phyloP scores from a whole-genome alignment of 2,113 vertebrate species.

The Platichthys stellatus region DNA sequence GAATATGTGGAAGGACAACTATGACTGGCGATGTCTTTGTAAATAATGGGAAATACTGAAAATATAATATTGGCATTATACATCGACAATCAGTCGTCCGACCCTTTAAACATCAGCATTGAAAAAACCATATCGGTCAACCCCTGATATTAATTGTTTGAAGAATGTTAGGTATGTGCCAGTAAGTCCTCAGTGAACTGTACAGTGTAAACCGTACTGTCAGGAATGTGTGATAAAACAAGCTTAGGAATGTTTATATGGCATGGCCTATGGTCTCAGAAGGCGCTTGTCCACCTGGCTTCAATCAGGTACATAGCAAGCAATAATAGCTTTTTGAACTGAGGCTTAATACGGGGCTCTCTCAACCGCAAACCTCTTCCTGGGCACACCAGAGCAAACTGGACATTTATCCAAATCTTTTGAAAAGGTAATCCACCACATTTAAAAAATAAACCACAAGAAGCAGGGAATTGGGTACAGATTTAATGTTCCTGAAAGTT shows the following conservation, averaged over 20 bases:
- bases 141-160: neutral
- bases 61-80: neutral
- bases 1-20: too few relatives aligned
- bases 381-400: constrained; percentile 18
- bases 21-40: too few relatives aligned
- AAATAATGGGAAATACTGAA: neutral
- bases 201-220: constrained; percentile 12
- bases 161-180: constrained; percentile 20
- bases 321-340: constrained; percentile 57
- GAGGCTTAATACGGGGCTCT: constrained; percentile 12
- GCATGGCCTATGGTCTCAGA: neutral
- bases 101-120: neutral
- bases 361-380: constrained; percentile 6
- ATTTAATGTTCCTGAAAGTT: neutral
- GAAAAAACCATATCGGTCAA: neutral
- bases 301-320: constrained; percentile 42
- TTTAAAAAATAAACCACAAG: constrained; percentile 28
- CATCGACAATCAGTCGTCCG: neutral
- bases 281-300: constrained; percentile 51
- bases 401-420: constrained; percentile 19
- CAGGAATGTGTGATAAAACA: constrained; percentile 28
- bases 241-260: constrained; percentile 25
- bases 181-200: neutral
- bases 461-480: neutral
- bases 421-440: neutral